A percentile compares a stretch with the other conserved stretches of the same genome.
These are phyloP conservation scores for Columba janthina DNA, from an alignment of 2,113 vertebrate genomes.

Conservation along the genomic window DNA sequence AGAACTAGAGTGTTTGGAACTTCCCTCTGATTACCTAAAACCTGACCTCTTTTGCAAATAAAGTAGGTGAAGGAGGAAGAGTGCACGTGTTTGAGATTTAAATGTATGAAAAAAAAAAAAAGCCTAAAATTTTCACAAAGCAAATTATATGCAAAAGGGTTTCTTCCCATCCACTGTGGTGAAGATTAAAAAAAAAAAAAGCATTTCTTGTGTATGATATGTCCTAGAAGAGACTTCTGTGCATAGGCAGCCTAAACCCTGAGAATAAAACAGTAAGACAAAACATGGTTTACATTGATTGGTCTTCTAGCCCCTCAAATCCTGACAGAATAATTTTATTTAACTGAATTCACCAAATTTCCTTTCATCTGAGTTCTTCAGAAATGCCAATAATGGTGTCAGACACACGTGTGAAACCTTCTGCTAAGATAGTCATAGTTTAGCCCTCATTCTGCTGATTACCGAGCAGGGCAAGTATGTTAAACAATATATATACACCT, in stretches of 20 bases:
- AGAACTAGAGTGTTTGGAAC: background rate
- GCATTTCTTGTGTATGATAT: background rate
- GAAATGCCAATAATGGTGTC: background rate
- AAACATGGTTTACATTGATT: background rate
- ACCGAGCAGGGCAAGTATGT: background rate
- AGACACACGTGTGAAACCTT: background rate
- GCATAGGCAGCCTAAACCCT: background rate
- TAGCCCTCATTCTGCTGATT: background rate
- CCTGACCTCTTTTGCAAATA: background rate
- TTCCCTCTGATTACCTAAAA: background rate
- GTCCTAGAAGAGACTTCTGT: background rate
- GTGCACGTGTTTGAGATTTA: background rate
- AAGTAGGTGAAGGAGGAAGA: background rate
- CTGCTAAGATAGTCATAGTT: background rate
- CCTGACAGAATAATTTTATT: background rate
- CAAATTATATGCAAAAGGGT: background rate
- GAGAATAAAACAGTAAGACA: background rate
- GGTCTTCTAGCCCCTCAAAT: background rate
- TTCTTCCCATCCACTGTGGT: background rate
- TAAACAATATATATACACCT: background rate
- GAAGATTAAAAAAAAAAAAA: background rate
- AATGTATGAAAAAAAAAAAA: background rate
- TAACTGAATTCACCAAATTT: background rate
- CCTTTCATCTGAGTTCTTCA: background rate
- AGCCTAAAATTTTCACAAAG: constrained; percentile 11